These are phyloP conservation scores for Delia radicum DNA, from an alignment of 1,140 invertebrate species.

Conservation along the genomic window DNA sequence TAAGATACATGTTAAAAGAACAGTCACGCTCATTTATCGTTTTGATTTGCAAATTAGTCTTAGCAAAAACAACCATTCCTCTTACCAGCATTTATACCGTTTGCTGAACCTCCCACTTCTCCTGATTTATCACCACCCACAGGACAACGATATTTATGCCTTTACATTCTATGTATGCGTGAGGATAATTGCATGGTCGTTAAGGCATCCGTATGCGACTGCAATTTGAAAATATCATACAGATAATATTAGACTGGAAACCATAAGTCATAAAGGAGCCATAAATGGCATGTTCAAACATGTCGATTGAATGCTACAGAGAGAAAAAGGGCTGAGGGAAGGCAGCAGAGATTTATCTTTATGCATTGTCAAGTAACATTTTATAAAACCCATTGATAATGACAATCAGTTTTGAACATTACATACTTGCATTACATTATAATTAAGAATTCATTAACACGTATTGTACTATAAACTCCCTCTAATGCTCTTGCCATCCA, in stretches of 20 bases:
- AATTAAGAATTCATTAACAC: conserved; percentile 18
- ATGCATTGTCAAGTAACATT: neutral
- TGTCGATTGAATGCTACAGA: neutral
- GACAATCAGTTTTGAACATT: too few relatives aligned
- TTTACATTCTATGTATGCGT: conserved; percentile 85
- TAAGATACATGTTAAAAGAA: too few relatives aligned
- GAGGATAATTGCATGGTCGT: conserved; percentile 92
- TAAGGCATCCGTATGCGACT: conserved; percentile 86
- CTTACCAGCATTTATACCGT: conserved; percentile 27
- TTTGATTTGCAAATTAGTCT: too few relatives aligned
- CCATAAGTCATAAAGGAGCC: too few relatives aligned
- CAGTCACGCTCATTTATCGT: too few relatives aligned
- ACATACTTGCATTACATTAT: conserved; percentile 1
- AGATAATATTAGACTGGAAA: too few relatives aligned
- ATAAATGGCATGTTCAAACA: neutral
- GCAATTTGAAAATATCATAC: conserved; percentile 57
- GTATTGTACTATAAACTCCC: neutral
- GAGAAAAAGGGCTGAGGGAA: neutral
- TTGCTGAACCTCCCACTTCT: conserved; percentile 30
- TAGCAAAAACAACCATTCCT: neutral
- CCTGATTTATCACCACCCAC: conserved; percentile 32
- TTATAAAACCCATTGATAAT: too few relatives aligned
- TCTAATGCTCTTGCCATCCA: neutral
- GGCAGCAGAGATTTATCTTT: neutral
- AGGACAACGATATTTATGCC: conserved; percentile 64